Conservation (phyloP, 2,888 invertebrate species). For the Shargacucullia verbasci region DNA sequence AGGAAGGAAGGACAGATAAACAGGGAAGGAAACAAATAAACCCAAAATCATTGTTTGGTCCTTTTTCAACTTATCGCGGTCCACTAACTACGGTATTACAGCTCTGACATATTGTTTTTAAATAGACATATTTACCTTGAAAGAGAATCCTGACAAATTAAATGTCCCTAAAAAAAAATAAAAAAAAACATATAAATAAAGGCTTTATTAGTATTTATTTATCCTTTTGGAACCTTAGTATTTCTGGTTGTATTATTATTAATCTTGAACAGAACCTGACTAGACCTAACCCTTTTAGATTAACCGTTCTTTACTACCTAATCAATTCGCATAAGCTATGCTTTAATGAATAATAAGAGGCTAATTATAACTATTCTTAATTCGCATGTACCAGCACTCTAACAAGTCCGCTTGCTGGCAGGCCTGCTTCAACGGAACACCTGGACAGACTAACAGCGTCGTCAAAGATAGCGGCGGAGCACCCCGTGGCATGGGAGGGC, state of each 20-base stretch:
- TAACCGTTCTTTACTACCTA: neutral
- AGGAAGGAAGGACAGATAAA: too few relatives aligned
- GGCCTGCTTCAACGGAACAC: conserved; percentile 96
- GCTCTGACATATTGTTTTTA: too few relatives aligned
- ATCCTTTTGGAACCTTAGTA: too few relatives aligned
- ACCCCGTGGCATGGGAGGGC: conserved; percentile 85
- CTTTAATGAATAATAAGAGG: conserved; percentile 1
- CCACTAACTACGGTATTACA: too few relatives aligned
- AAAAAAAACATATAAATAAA: too few relatives aligned
- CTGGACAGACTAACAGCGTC: conserved; percentile 92
- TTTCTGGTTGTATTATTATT: too few relatives aligned
- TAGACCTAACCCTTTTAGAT: conserved; percentile 1
- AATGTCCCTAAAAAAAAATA: too few relatives aligned
- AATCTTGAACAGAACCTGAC: neutral
- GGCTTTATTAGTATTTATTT: too few relatives aligned
- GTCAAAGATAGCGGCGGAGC: conserved; percentile 84
- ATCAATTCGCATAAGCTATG: neutral
- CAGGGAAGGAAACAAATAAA: too few relatives aligned
- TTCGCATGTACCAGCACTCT: conserved; percentile 23
- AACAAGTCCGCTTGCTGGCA: conserved; percentile 67
- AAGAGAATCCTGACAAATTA: too few relatives aligned
- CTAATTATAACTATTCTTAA: neutral
- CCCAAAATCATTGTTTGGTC: neutral
- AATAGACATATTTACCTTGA: too few relatives aligned
- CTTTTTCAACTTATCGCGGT: neutral